phyloP scores from a whole-genome alignment of 2,888 invertebrate genomes.

The Opisthograptis luteolata region DNA sequence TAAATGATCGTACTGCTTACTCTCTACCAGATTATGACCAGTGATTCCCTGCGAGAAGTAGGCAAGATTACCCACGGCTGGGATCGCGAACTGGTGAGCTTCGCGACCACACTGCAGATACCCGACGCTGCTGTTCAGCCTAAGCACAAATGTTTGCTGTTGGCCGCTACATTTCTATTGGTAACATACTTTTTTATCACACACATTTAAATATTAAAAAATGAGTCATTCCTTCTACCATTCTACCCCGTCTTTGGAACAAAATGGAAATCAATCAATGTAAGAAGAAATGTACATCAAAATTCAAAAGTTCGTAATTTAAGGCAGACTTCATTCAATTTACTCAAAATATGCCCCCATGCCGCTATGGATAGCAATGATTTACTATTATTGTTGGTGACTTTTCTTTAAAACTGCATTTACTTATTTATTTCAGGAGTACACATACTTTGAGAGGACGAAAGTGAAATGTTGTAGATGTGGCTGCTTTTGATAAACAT shows the following conservation, averaged over 20 bases:
- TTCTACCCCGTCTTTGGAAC: too few species aligned
- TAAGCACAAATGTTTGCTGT: constrained; percentile 90
- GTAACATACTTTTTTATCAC: constrained; percentile 69
- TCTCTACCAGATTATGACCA: constrained; percentile 77
- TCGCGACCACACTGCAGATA: constrained; percentile 90
- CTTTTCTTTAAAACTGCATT: background rate
- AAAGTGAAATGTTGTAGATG: constrained; percentile 68
- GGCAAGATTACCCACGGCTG: constrained; percentile 89
- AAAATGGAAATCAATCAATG: too few species aligned
- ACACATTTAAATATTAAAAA: too few species aligned
- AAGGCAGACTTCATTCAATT: too few species aligned
- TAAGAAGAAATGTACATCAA: too few species aligned
- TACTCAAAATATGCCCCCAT: too few species aligned
- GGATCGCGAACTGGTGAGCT: constrained; percentile 87
- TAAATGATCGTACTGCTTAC: background rate
- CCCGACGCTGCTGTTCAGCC: constrained; percentile 88
- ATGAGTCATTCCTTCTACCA: too few species aligned
- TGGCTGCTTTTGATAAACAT: constrained; percentile 54
- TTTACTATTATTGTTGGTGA: too few species aligned
- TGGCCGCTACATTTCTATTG: constrained; percentile 93
- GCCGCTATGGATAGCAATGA: too few species aligned
- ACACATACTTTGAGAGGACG: constrained; percentile 85
- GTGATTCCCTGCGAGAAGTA: constrained; percentile 85
- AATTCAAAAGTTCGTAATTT: too few species aligned
- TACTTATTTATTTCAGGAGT: constrained; percentile 80